Percentiles rank a stretch among this genome's conserved stretches.
Conservation (phyloP, 2,797 vertebrate species). For the Ficedula albicollis region DNA sequence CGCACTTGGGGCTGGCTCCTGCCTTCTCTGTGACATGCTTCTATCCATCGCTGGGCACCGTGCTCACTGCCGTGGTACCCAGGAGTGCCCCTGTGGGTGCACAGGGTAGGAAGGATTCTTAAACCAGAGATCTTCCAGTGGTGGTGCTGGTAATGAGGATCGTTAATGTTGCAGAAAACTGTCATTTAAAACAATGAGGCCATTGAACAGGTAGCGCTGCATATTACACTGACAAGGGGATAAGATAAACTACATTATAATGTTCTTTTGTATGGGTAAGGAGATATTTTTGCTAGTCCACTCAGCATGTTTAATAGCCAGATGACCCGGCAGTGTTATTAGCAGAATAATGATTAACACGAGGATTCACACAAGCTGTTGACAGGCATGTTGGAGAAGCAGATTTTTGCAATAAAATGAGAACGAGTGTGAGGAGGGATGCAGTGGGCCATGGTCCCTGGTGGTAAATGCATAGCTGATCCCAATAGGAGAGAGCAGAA, state of each 20-base stretch:
- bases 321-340: neutral
- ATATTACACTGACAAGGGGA: conserved; percentile 5
- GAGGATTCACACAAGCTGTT: neutral
- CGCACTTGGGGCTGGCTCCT: neutral
- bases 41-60: neutral
- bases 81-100: neutral
- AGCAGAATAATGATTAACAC: neutral
- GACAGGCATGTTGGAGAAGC: neutral
- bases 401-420: neutral
- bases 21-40: neutral
- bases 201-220: conserved; percentile 39
- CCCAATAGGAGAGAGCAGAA: neutral
- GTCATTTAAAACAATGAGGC: conserved; percentile 40
- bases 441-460: neutral
- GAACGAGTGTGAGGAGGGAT: neutral
- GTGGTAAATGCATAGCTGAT: neutral
- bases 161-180: conserved; percentile 53
- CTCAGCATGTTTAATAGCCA: neutral
- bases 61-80: neutral
- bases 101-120: neutral
- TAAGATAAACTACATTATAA: conserved; percentile 28
- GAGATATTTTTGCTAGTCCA: conserved; percentile 39
- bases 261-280: conserved; percentile 1
- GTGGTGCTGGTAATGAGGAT: conserved; percentile 4
- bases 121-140: neutral